Conservation (phyloP, 1,140 invertebrate species). For the Scaptomyza pallida region DNA sequence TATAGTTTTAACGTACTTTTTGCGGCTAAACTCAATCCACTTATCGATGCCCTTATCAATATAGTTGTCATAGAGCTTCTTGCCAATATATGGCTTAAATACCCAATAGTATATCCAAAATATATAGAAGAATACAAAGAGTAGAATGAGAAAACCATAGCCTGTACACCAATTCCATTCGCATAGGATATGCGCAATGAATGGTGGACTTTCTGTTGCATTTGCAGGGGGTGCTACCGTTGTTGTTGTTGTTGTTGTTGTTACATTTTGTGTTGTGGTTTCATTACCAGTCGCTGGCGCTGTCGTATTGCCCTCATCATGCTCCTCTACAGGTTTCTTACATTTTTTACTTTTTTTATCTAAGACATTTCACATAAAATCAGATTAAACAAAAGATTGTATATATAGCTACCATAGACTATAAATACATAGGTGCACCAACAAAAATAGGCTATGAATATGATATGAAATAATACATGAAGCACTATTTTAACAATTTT, state of each 20-base stretch:
- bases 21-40: constrained; percentile 48
- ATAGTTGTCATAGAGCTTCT: constrained; percentile 29
- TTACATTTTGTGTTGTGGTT: no score
- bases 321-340: not conserved
- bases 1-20: constrained; percentile 28
- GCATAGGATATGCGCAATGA: constrained; percentile 25
- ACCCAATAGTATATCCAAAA: constrained; percentile 52
- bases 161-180: constrained; percentile 43
- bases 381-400: no score
- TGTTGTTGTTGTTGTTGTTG: not conserved
- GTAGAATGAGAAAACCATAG: constrained; percentile 27
- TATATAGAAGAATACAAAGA: constrained; percentile 39
- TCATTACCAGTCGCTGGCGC: no score
- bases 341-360: not conserved
- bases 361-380: not conserved
- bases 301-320: no score
- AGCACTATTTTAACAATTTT: not conserved
- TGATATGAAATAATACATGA: constrained; percentile 32
- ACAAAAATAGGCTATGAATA: constrained; percentile 37
- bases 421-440: constrained; percentile 20
- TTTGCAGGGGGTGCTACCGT: no score
- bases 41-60: constrained; percentile 28
- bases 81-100: constrained; percentile 47
- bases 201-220: not conserved
- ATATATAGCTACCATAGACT: constrained; percentile 13